Percentiles rank a stretch among this genome's conserved stretches.
Evolutionary conservation across 1,140 invertebrate species (phyloP).

Genomic region (Euwallacea similis): DNA sequence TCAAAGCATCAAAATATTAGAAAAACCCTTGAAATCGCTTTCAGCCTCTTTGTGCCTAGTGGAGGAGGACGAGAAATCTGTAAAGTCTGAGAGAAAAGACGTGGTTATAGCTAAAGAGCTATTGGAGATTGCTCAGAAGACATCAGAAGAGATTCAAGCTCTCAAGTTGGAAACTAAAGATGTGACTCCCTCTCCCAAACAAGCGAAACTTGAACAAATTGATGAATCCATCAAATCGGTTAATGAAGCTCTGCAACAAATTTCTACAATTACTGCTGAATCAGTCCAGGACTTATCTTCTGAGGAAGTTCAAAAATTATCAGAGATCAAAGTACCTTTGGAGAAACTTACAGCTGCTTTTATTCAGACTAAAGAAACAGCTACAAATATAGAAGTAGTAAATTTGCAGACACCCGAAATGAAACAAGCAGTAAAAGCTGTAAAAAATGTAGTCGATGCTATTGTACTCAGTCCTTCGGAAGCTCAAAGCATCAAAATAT

Average conservation of each 20-base stretch:
- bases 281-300: slow-evolving; percentile 15
- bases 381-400: slow-evolving; percentile 10
- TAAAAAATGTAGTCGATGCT: not conserved
- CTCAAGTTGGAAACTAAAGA: slow-evolving; percentile 6
- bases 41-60: too few species aligned
- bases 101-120: not conserved
- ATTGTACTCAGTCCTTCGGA: too few species aligned
- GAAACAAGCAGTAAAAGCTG: slow-evolving; percentile 9
- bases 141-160: slow-evolving; percentile 1
- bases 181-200: slow-evolving; percentile 12
- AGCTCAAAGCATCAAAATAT: slow-evolving; percentile 6
- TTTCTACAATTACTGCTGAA: not conserved
- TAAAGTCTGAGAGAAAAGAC: slow-evolving; percentile 14
- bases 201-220: slow-evolving; percentile 3
- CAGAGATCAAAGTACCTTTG: slow-evolving; percentile 10
- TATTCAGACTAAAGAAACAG: not conserved
- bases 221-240: not conserved
- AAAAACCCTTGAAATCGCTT: too few species aligned
- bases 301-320: slow-evolving; percentile 17
- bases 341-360: slow-evolving; percentile 16
- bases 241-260: slow-evolving; percentile 10
- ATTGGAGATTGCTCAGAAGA: not conserved
- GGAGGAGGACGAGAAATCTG: not conserved
- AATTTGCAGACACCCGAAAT: slow-evolving; percentile 28
- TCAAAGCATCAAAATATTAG: too few species aligned